phyloP scores from a whole-genome alignment of 2,113 vertebrate genomes.

The Amblyornis subalaris region DNA sequence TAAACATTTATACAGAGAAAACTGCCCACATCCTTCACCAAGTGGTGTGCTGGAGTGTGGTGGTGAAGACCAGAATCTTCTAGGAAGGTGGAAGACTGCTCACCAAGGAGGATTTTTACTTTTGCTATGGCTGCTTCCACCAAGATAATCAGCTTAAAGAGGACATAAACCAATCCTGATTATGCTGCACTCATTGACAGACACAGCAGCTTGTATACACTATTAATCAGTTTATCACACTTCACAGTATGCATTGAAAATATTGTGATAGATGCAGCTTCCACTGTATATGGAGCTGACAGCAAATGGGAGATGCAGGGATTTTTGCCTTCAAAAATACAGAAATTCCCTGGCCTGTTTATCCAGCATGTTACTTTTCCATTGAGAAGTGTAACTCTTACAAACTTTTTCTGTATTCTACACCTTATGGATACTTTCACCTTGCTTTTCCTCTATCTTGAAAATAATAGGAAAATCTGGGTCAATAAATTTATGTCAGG shows the following conservation, averaged over 20 bases:
- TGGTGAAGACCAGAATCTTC: not conserved
- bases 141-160: not conserved
- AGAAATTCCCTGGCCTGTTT: not conserved
- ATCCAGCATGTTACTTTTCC: not conserved
- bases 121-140: not conserved
- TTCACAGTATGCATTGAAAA: conserved; percentile 2
- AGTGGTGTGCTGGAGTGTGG: not conserved
- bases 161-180: not conserved
- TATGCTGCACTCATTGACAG: not conserved
- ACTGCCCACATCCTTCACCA: not conserved
- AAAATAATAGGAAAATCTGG: not conserved
- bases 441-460: not conserved
- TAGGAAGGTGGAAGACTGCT: not conserved
- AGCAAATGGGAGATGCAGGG: not conserved
- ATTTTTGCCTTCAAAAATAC: not conserved
- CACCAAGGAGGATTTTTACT: not conserved
- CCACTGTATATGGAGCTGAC: not conserved
- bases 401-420: not conserved
- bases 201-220: conserved; percentile 23
- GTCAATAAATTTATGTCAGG: not conserved
- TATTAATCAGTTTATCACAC: conserved; percentile 48
- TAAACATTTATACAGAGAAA: not conserved
- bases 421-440: not conserved
- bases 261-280: conserved; percentile 32
- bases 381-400: not conserved